phyloP scores from a whole-genome alignment of 2,888 invertebrate species.

The Apamea monoglypha region DNA sequence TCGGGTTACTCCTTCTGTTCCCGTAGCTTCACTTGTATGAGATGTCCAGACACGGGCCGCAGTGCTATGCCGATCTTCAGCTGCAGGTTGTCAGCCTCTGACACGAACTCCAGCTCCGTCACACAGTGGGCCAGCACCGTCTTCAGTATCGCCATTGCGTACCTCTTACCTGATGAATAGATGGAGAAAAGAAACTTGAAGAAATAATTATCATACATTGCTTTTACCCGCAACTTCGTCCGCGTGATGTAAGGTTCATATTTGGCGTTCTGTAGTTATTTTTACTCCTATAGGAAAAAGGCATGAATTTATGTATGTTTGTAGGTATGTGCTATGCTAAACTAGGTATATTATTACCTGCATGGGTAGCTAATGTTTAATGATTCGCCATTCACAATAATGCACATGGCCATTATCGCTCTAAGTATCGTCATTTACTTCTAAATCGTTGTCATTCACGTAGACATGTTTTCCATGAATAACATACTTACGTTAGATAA shows the following conservation, averaged over 20 bases:
- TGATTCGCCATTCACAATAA: neutral
- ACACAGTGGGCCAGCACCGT: slow-evolving; percentile 76
- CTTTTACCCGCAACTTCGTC: too few relatives aligned
- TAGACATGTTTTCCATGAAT: neutral
- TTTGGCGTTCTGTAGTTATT: too few relatives aligned
- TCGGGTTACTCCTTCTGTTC: slow-evolving; percentile 13
- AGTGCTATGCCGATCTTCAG: slow-evolving; percentile 77
- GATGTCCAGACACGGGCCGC: slow-evolving; percentile 72
- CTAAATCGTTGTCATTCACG: neutral
- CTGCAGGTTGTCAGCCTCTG: slow-evolving; percentile 73
- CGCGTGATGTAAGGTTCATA: too few relatives aligned
- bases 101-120: slow-evolving; percentile 74
- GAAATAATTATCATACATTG: neutral
- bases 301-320: neutral
- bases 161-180: slow-evolving; percentile 76
- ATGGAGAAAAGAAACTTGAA: neutral
- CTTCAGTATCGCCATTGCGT: slow-evolving; percentile 80
- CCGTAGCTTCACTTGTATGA: slow-evolving; percentile 70
- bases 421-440: neutral
- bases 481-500: too few relatives aligned
- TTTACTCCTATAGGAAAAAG: too few relatives aligned
- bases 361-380: neutral
- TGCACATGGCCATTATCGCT: neutral
- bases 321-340: too few relatives aligned
- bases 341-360: neutral